These are phyloP conservation scores for Nemopilema nomurai DNA, from an alignment of 30 jellyfish, hydroid and myxozoan species.

Conservation along the genomic window DNA sequence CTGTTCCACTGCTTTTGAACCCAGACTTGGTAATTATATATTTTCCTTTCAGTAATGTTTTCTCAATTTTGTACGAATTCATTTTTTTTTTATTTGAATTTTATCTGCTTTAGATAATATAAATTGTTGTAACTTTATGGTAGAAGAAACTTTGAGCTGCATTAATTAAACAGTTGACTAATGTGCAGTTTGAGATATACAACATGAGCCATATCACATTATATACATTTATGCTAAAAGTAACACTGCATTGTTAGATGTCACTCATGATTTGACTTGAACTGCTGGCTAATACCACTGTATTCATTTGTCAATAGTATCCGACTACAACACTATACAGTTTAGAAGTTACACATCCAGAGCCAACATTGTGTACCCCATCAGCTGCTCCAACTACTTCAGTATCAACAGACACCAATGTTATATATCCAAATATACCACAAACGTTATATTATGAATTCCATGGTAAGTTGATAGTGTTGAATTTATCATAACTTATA, in stretches of 20 bases:
- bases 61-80: not conserved
- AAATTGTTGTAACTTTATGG: too few species aligned
- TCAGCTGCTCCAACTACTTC: constrained; percentile 19
- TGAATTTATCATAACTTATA: not conserved
- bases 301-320: constrained; percentile 17
- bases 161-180: too few species aligned
- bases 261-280: too few species aligned
- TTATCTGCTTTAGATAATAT: too few species aligned
- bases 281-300: too few species aligned
- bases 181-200: too few species aligned
- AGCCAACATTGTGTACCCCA: constrained; percentile 16
- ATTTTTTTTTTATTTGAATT: too few species aligned
- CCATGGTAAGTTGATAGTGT: constrained; percentile 16
- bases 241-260: too few species aligned
- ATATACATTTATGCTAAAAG: too few species aligned
- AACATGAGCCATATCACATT: too few species aligned
- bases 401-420: not conserved
- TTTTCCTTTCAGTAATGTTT: not conserved
- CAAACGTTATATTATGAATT: constrained; percentile 31
- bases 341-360: not conserved
- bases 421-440: constrained; percentile 27
- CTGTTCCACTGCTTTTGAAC: constrained; percentile 62
- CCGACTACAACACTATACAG: constrained; percentile 26
- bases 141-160: too few species aligned
- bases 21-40: constrained; percentile 72